Percentiles rank a stretch among this genome's conserved stretches.
phyloP scores from a whole-genome alignment of 2,113 vertebrate species.

The Alaudala cheleensis region DNA sequence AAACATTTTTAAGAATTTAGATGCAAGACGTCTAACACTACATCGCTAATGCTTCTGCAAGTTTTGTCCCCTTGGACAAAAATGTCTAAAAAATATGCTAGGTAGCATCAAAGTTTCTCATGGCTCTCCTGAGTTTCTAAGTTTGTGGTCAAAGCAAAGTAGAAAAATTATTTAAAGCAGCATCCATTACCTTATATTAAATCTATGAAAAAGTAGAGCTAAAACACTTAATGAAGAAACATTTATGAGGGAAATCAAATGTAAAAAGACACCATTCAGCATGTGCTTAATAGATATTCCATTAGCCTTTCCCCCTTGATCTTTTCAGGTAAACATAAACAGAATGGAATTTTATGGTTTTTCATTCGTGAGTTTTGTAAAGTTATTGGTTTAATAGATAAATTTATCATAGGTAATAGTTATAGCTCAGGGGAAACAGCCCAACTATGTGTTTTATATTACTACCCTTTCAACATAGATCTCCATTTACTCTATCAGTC shows the following conservation, averaged over 20 bases:
- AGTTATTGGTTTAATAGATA: neutral
- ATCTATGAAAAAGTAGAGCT: neutral
- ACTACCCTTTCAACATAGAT: neutral
- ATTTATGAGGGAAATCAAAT: constrained; percentile 4
- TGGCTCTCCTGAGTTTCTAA: neutral
- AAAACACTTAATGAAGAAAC: neutral
- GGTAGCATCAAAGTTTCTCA: neutral
- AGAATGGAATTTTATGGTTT: neutral
- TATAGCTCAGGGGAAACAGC: neutral
- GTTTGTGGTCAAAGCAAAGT: neutral
- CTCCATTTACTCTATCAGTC: neutral
- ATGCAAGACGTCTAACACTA: neutral
- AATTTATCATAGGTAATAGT: neutral
- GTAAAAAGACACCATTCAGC: neutral
- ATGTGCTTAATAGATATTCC: neutral
- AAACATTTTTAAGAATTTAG: neutral
- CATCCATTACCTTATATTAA: neutral
- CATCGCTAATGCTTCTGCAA: accelerated
- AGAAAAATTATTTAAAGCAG: neutral
- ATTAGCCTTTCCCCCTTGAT: neutral
- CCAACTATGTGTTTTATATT: neutral
- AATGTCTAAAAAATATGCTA: neutral
- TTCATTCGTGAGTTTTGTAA: neutral
- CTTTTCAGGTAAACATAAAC: neutral
- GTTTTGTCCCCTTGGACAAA: neutral